These are phyloP conservation scores for Drosophila azteca DNA, from an alignment of 1,140 invertebrate species.

Conservation along the genomic window DNA sequence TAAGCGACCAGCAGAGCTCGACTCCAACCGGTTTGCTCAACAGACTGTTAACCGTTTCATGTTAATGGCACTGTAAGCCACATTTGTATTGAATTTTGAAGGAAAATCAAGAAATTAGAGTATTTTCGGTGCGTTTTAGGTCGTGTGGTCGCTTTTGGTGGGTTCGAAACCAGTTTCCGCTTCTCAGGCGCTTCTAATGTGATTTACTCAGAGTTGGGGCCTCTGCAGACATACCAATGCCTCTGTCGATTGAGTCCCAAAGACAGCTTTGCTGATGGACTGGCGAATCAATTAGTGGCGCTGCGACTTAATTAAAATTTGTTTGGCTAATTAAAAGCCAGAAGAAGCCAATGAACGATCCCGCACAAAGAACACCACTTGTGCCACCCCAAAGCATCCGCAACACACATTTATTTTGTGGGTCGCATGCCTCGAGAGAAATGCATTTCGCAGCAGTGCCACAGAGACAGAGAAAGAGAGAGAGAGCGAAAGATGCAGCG, in stretches of 20 bases:
- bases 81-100: neutral
- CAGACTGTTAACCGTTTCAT: slow-evolving; percentile 29
- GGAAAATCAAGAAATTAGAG: neutral
- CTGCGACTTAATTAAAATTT: slow-evolving; percentile 78
- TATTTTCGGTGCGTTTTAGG: slow-evolving; percentile 20
- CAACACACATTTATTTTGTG: slow-evolving; percentile 58
- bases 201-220: slow-evolving; percentile 29
- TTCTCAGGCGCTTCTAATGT: slow-evolving; percentile 40
- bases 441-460: slow-evolving; percentile 54
- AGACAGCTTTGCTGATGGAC: slow-evolving; percentile 23
- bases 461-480: slow-evolving; percentile 14
- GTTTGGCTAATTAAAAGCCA: slow-evolving; percentile 69
- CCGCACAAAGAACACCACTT: slow-evolving; percentile 34
- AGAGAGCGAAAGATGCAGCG: slow-evolving; percentile 17
- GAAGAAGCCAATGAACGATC: slow-evolving; percentile 68
- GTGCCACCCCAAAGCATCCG: slow-evolving; percentile 28
- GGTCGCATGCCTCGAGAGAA: slow-evolving; percentile 74
- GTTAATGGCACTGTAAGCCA: slow-evolving; percentile 34
- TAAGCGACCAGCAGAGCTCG: neutral
- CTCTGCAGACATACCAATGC: slow-evolving; percentile 17
- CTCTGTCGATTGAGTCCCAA: slow-evolving; percentile 26
- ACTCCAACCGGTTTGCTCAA: slow-evolving; percentile 33
- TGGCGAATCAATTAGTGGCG: slow-evolving; percentile 70
- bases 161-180: slow-evolving; percentile 44
- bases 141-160: slow-evolving; percentile 18